A percentile compares a stretch with the other conserved stretches of the same genome.
Evolutionary conservation across 2,888 invertebrate genomes (phyloP).

Genomic region (Zygothrica quintamaculata): DNA sequence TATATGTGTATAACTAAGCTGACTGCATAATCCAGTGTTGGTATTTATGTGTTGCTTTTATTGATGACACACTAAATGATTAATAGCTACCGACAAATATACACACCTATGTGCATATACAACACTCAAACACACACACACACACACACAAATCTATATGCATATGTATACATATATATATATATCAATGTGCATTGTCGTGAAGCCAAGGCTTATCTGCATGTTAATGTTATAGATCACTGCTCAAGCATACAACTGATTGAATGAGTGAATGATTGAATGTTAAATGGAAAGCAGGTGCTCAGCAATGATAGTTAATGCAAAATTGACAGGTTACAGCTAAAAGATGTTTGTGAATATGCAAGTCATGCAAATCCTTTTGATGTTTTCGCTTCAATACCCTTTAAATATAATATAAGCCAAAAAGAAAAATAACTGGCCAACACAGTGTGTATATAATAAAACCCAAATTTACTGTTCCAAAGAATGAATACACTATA

Average conservation of each 20-base stretch:
- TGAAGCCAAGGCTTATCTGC: conserved; percentile 44
- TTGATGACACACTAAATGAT: conserved; percentile 64
- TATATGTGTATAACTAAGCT: conserved; percentile 29
- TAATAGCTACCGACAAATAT: conserved; percentile 55
- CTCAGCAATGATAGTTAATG: conserved; percentile 9
- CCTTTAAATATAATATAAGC: too few relatives aligned
- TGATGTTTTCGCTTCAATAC: background rate
- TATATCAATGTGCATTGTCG: conserved; percentile 57
- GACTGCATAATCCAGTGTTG: conserved; percentile 62
- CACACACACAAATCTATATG: background rate
- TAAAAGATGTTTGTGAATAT: conserved; percentile 1
- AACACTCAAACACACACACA: conserved; percentile 25
- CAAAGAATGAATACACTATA: too few relatives aligned
- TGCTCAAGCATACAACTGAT: conserved; percentile 44
- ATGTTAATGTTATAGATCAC: conserved; percentile 23
- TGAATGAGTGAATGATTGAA: conserved; percentile 53
- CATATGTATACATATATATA: conserved; percentile 45
- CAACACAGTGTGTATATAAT: too few relatives aligned
- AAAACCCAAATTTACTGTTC: too few relatives aligned
- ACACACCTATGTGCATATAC: background rate
- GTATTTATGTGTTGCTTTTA: conserved; percentile 33
- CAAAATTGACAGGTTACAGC: conserved; percentile 8
- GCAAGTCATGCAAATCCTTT: conserved; percentile 7
- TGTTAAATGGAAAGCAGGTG: conserved; percentile 13
- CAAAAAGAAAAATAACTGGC: too few relatives aligned